Evolutionary conservation across 2,888 invertebrate genomes (phyloP), one percentile per base, ranked within the genome.

Genomic region (Eupithecia inturbata): DNA sequence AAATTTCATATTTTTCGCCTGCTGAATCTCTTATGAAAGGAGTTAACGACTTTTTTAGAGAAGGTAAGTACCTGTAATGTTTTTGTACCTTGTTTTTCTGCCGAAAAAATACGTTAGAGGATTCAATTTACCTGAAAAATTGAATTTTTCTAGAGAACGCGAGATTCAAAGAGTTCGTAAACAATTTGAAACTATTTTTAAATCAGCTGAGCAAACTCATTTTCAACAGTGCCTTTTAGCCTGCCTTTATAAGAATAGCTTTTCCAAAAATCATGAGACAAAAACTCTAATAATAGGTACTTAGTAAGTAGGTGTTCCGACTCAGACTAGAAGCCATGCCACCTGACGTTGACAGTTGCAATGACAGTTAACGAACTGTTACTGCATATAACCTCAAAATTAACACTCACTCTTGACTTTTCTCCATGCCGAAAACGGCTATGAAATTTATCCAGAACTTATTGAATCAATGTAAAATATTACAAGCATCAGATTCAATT

Each of bases 1-100:
- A 79, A 76, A 78, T 76, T 77, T 74, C 71, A 73, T 77, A 77
- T 75, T 77, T 77, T 77, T 75, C 66, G 57, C 26, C n/a, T 22
- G 75, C 70, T 45, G 45, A 73, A 70, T 72, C 71, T 71, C 74
- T 72, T 73, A 68, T 67, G 73, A 76, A 78, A 73, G 70, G 74
- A 77, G 74, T 66, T 75, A 77, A 75, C 75, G 76, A 80, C 67
- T 73, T 60, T 36, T 68, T 33, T 66, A 69, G 39, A 67, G n/a
- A n/a, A n/a, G 67, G 71, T 60, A 36, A 64, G 71, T 60, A 39
- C 22, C 16, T 70, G 3, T 69, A 19, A 70, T 64, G 31, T 62
- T 71, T 64, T 70, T 67, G n/a, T n/a, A 41, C 39, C 67, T 67
- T 72, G 39, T 71, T 71, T 77, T 77, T 71, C 26, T 14, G 10